Evolutionary conservation across 2,888 invertebrate genomes (phyloP), one percentile per base, ranked within the genome.

Genomic region (Lamellibrachia columna): DNA sequence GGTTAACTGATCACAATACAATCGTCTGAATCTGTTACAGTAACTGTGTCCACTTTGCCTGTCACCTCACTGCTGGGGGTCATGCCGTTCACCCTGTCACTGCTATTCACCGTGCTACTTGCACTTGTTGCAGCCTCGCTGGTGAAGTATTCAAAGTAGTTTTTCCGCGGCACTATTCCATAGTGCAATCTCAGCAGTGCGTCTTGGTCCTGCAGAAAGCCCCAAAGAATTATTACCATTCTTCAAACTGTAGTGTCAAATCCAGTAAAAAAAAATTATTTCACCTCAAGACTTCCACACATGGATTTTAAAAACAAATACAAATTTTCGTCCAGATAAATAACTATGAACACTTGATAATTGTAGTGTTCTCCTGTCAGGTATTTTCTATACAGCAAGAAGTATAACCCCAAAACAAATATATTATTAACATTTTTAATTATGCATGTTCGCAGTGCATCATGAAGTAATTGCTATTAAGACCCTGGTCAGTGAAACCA

Each of bases 111-210:
- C 75, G 22, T 75, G 22, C 1, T 75, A 15, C 75, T 2, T 75
- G 75, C 75, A n/a, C 75, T 22, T 75, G 75, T n/a, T 75, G 9
- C 2, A 9, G 1, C 55, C 55, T 22, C 75, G 0, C 22, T n/a
- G 3, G 75, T n/a, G n/a, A 75, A 75, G 75, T 75, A 75, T 75
- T 75, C 75, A 75, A 75, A 75, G 22, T 75, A 75, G 75, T 75
- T 75, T 75, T 75, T 75, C 75, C 75, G 75, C 15, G 75, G 75
- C 75, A 75, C 75, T 75, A 75, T 75, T n/a, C 75, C 75, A 22
- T 75, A 75, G 75, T 75, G 75, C 75, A 75, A n/a, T 75, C n/a
- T 75, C 22, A 75, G 22, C 75, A 75, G 75, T 75, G 22, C 75
- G 4, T 75, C 75, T 75, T 75, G 22, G 22, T 75, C 75, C 75